Percentiles rank a stretch among this genome's conserved stretches.
These are phyloP conservation scores for Galaxea fascicularis DNA, from an alignment of 92 coral and sea anemone genomes.

Conservation along the genomic window DNA sequence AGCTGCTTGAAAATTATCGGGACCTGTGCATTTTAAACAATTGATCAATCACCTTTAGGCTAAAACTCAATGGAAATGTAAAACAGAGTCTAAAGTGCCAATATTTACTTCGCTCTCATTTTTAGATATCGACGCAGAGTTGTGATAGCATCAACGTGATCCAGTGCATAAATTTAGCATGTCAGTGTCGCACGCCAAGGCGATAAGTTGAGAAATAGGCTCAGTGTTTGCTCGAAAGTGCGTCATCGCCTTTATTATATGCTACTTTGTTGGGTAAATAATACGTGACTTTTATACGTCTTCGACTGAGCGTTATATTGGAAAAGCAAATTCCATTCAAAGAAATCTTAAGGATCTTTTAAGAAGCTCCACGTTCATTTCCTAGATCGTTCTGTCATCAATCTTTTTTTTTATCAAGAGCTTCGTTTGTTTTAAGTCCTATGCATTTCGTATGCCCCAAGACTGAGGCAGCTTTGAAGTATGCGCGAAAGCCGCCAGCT, in stretches of 20 bases:
- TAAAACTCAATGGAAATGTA: not conserved
- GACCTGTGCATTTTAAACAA: not conserved
- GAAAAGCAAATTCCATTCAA: not conserved
- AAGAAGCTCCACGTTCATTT: not conserved
- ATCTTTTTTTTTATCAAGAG: not conserved
- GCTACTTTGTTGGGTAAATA: not conserved
- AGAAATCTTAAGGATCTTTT: not conserved
- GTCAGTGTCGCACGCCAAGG: conserved; percentile 15
- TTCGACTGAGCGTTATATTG: too few relatives aligned
- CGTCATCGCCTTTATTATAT: conserved; percentile 14
- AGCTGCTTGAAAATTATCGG: conserved; percentile 1
- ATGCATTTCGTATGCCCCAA: not conserved
- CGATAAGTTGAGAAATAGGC: not conserved
- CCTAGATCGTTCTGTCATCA: not conserved
- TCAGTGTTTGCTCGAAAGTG: conserved; percentile 25
- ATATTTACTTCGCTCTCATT: not conserved
- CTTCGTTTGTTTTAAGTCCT: not conserved
- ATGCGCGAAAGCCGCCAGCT: not conserved
- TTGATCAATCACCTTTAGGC: conserved; percentile 8
- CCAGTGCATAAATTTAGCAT: not conserved
- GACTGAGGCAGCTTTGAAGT: not conserved
- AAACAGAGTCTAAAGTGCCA: not conserved
- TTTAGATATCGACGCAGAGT: not conserved
- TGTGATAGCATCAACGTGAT: not conserved
- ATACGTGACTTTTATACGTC: not conserved